Evolutionary conservation across 2,797 vertebrate genomes (phyloP), one percentile per base, ranked within the genome.

Genomic region (Rhinophrynus dorsalis): DNA sequence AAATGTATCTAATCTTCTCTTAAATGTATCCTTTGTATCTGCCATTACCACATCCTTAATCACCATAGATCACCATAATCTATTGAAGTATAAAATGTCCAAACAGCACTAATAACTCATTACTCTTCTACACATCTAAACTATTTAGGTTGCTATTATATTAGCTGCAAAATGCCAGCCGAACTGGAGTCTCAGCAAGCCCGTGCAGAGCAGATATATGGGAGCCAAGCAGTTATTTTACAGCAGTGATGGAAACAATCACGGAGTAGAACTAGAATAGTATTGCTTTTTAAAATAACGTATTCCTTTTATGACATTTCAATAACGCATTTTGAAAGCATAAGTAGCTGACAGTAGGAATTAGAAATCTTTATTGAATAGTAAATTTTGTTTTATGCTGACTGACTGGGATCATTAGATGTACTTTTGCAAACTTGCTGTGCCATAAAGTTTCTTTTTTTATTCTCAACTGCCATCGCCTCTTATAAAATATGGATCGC

Each of bases 371-470:
- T 72, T 72, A 72, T 72, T 72, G 68, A 65, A 72, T 64, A 72
- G 68, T 72, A 72, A 72, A 72, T 72, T 69, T 65, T 72, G 40
- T 72, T 72, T 72, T 72, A 72, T 72, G 68, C 68, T 72, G 68
- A 72, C 68, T 72, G 60, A 72, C 68, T 64, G 10, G 52, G 68
- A 65, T 65, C 68, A 64, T 72, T 72, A 72, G 52, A 64, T 47
- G 38, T 58, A 64, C 68, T 57, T 65, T 60, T 50, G 29, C 61
- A 72, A 72, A 72, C 52, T 71, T 71, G 52, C 51, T 57, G 18
- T 23, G 68, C 68, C 38, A 71, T 71, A 71, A 71, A 71, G 44
- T 64, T 71, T 64, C 68, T 64, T 71, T 71, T 70, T 67, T 57
- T 40, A 27, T 48, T 38, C 52, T 58, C 68, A 23, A 6, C 68